Evolutionary conservation across 2,113 vertebrate species (phyloP).

Genomic region (Ciconia stormi): DNA sequence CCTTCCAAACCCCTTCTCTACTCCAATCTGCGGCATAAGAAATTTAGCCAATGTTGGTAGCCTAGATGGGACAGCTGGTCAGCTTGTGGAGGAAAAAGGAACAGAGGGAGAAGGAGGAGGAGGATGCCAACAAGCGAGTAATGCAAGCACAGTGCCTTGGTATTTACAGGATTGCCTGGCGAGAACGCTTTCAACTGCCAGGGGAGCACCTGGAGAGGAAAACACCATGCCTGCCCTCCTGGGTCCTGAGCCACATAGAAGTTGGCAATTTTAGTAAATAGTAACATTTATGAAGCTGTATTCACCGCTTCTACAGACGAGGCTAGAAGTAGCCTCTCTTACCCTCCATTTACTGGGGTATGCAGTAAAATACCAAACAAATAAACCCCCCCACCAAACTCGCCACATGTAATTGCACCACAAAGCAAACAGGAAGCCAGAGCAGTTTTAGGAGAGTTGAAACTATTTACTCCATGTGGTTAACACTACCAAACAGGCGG

Average conservation of each 20-base stretch:
- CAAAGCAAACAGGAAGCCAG: constrained; percentile 50
- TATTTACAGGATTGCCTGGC: not conserved
- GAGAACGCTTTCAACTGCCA: not conserved
- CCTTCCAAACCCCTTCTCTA: not conserved
- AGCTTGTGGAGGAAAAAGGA: not conserved
- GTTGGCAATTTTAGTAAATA: fast-evolving
- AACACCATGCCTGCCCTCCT: not conserved
- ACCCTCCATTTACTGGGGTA: not conserved
- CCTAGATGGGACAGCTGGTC: not conserved
- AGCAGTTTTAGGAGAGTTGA: not conserved
- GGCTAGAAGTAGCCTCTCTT: not conserved
- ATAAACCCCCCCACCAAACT: not conserved
- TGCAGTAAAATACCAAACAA: not conserved
- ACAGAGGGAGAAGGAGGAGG: not conserved
- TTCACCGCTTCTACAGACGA: fast-evolving
- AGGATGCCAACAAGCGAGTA: not conserved
- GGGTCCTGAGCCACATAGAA: fast-evolving
- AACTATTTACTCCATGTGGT: constrained; percentile 32
- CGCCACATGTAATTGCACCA: not conserved
- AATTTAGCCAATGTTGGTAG: fast-evolving
- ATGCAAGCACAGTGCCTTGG: not conserved
- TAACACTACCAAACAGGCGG: not conserved
- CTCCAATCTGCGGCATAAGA: not conserved
- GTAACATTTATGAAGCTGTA: not conserved
- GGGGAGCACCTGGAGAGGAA: not conserved